Evolutionary conservation across 2,113 vertebrate genomes (phyloP), one percentile per base, ranked within the genome.

Genomic region (Rissa tridactyla): DNA sequence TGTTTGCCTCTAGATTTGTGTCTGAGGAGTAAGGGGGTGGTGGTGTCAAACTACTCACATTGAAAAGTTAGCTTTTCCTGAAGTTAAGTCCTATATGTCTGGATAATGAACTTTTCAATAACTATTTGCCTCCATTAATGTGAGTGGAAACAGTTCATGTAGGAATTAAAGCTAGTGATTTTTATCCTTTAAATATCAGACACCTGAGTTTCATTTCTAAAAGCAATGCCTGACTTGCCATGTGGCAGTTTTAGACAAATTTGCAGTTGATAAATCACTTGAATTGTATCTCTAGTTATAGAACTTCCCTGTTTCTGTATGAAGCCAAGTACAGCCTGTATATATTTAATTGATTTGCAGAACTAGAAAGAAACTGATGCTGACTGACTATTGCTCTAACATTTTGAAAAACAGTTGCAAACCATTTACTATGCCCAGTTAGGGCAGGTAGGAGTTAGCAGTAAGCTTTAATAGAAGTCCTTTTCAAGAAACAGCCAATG

Each of bases 1-100:
- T 46, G 26, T 88, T 95, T 93, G 65, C 61, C 15, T 93, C 92
- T 61, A 80, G 36, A 62, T 88, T 94, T 90, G 65, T 86, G 49
- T 65, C 29, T 82, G 70, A 91, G 46, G 49, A 82, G 46, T 55
- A 78, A 68, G 26, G 68, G 38, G 26, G 47, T 57, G 71, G 13
- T 75, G 34, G 11, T 82, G 44, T 84, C 52, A 75, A 86, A 79
- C 51, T 52, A 86, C 38, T 85, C 26, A 9, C n/a, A 42, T 29
- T 0, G 9, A 82, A 81, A 90, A 52, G 54, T 40, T 80, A 49
- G 17, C 36, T 86, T 80, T 90, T 92, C 51, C 60, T 80, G n/a
- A 86, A 92, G 64, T 83, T 34, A 54, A 61, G 21, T 75, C 60
- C 2, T 80, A 15, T 72, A 44, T 62, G 19, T 46, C 25, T 49